A percentile compares a stretch with the other conserved stretches of the same genome.
phyloP scores from a whole-genome alignment of 2,113 vertebrate genomes.

The Podarcis muralis region DNA sequence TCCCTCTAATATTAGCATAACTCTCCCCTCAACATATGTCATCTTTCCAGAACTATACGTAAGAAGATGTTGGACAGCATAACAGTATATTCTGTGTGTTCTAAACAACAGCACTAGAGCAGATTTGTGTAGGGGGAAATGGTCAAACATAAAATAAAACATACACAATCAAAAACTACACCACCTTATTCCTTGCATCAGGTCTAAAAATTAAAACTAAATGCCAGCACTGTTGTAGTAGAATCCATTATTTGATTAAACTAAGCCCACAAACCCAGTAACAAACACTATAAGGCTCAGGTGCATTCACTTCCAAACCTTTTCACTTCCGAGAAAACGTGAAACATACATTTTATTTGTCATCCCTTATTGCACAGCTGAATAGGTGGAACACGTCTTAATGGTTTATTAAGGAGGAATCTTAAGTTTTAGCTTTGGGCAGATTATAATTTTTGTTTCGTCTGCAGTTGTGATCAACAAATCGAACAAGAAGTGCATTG shows the following conservation, averaged over 20 bases:
- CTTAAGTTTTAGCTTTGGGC: slow-evolving; percentile 43
- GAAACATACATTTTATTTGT: neutral
- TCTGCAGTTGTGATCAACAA: slow-evolving; percentile 56
- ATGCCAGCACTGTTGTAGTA: neutral
- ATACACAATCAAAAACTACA: neutral
- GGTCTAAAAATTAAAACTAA: neutral
- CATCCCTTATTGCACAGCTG: too few species aligned
- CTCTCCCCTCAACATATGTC: too few species aligned
- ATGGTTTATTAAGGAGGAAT: slow-evolving; percentile 56
- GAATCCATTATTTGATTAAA: neutral
- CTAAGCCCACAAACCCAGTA: neutral
- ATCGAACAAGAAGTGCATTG: slow-evolving; percentile 40
- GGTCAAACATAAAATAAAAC: neutral
- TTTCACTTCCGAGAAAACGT: slow-evolving; percentile 3
- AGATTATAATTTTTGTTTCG: slow-evolving; percentile 38
- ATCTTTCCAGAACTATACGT: neutral
- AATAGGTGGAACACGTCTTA: neutral
- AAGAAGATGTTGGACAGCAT: too few species aligned
- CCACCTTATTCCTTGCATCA: neutral
- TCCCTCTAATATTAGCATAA: neutral
- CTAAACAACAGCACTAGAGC: neutral
- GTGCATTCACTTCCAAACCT: slow-evolving; percentile 6
- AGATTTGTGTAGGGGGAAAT: neutral
- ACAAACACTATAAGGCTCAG: slow-evolving; percentile 2
- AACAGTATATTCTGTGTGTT: neutral